Evolutionary conservation across 2,797 vertebrate genomes (phyloP).

Genomic region (Euphonia xanthogaster): DNA sequence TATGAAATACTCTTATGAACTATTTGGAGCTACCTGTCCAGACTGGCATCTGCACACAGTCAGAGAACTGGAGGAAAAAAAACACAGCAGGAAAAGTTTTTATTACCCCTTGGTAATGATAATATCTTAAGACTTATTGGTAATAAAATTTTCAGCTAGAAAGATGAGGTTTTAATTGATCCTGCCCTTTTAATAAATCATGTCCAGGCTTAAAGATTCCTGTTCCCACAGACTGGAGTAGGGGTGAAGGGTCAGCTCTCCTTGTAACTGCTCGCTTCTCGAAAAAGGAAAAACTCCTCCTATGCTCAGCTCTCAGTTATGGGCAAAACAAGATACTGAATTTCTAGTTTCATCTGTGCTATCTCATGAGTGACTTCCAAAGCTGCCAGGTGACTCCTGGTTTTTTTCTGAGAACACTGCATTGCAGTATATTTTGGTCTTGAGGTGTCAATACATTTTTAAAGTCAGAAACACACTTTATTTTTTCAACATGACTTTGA

Average conservation of each 20-base stretch:
- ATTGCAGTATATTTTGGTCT: background rate
- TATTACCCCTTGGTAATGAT: background rate
- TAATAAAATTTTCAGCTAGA: conserved; percentile 8
- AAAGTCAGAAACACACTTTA: background rate
- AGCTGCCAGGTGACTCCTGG: background rate
- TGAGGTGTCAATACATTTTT: background rate
- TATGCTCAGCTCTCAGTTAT: background rate
- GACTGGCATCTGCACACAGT: background rate
- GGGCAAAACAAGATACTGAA: background rate
- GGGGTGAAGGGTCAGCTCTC: background rate
- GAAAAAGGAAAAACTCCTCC: background rate
- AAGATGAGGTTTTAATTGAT: conserved; percentile 48
- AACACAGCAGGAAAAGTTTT: background rate
- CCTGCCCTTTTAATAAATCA: conserved; percentile 40
- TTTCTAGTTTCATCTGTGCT: background rate
- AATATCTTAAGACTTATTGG: background rate
- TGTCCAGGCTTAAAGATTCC: background rate
- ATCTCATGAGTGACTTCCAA: background rate
- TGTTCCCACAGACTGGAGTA: background rate
- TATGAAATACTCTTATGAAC: background rate
- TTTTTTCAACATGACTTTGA: background rate
- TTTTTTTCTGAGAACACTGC: background rate
- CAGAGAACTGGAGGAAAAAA: background rate
- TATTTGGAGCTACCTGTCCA: background rate
- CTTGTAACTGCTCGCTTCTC: background rate